A percentile compares a stretch with the other conserved stretches of the same genome.
These are phyloP conservation scores for Leptestheria dahalacensis DNA, from an alignment of 1,140 invertebrate species.

Conservation along the genomic window DNA sequence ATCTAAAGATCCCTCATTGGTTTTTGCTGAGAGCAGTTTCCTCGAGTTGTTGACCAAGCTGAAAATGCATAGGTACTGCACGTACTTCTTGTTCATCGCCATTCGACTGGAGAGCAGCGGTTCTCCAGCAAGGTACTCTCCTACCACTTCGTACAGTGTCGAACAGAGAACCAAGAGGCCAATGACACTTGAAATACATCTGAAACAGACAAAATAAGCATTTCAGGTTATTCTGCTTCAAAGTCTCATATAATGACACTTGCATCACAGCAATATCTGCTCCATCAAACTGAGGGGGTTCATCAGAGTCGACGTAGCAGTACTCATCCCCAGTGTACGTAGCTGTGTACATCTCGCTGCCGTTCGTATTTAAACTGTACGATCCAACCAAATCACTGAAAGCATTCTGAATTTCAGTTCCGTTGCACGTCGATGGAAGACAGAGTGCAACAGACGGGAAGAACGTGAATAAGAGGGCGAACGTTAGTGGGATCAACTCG, in stretches of 20 bases:
- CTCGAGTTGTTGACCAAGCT: constrained; percentile 26
- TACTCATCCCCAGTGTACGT: constrained; percentile 4
- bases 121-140: not conserved
- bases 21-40: constrained; percentile 25
- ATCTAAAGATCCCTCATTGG: constrained; percentile 54
- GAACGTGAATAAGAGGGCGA: not conserved
- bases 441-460: constrained; percentile 4
- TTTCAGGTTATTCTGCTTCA: not conserved
- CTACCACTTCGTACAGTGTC: constrained; percentile 1
- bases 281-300: not conserved
- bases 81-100: not conserved
- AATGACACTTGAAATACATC: not conserved
- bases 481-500: not conserved
- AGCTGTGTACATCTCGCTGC: not conserved
- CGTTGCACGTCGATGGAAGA: constrained; percentile 14
- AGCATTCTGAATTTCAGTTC: constrained; percentile 2
- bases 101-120: not conserved
- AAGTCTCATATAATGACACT: not conserved
- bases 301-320: constrained; percentile 2
- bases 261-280: constrained; percentile 11
- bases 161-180: not conserved
- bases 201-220: not conserved
- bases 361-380: not conserved
- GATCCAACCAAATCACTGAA: constrained; percentile 1
- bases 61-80: constrained; percentile 26